Evolutionary conservation across 2,888 invertebrate genomes (phyloP).

Genomic region (Cheilosia vulpina): DNA sequence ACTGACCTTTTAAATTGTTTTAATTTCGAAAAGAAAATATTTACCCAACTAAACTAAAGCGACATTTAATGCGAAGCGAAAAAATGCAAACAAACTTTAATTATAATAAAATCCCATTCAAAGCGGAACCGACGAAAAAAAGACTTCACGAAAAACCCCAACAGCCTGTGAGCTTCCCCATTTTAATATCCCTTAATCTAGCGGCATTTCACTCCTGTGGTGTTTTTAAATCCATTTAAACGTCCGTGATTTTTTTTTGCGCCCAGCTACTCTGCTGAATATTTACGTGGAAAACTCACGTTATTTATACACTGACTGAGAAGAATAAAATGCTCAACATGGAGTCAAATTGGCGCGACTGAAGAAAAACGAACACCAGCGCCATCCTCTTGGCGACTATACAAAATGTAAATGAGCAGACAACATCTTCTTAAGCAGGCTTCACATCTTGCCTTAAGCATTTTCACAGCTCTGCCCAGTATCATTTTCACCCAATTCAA

Average conservation of each 20-base stretch:
- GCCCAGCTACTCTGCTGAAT: conserved; percentile 19
- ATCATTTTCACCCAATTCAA: conserved; percentile 62
- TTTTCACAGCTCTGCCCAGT: conserved; percentile 62
- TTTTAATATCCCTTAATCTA: conserved; percentile 72
- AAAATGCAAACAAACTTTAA: conserved; percentile 52
- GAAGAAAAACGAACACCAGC: conserved; percentile 15
- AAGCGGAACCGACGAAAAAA: conserved; percentile 27
- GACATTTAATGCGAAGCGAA: conserved; percentile 21
- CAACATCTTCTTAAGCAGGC: conserved; percentile 75
- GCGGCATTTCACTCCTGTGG: conserved; percentile 63
- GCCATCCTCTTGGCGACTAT: conserved; percentile 42
- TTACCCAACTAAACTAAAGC: conserved; percentile 45
- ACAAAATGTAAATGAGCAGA: conserved; percentile 74
- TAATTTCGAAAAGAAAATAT: conserved; percentile 63
- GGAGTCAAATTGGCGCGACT: conserved; percentile 24
- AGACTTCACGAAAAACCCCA: conserved; percentile 24
- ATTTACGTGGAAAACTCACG: conserved; percentile 50
- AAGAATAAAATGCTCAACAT: conserved; percentile 43
- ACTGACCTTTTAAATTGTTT: conserved; percentile 40
- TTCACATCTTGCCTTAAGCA: conserved; percentile 71
- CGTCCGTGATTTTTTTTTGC: conserved; percentile 43
- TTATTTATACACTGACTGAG: conserved; percentile 41
- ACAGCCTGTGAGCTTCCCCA: conserved; percentile 41
- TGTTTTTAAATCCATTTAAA: conserved; percentile 66
- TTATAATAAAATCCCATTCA: conserved; percentile 39